Base-by-base conservation (phyloP, 2,113 vertebrate species). In the Cololabis saira region DNA sequence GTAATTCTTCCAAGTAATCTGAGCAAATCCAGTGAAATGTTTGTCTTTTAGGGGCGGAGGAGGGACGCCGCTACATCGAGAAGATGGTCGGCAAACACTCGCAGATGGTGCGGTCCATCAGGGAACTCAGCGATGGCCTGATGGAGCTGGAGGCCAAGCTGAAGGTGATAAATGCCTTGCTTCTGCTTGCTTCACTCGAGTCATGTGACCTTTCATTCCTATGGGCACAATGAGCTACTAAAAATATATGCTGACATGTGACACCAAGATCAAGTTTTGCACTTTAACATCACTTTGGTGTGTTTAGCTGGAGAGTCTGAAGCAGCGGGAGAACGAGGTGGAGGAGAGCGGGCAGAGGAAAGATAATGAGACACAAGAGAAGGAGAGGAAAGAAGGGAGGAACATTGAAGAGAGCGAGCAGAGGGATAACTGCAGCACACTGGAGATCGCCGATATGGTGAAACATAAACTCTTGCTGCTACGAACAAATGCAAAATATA, bases 31-130 rank as follows among this genome's bases (percentile, higher is more conserved):
- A 11, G 8, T 27, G 0, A 17, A 59, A 3, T 44, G 16, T 9
- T 54, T 43, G 5, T 69, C 41, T 61, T 43, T 33, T 48, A 98
- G 96, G 97, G 74, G 61, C 70, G 60, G 95, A 96, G 81, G 96
- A 98, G 85, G 95, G 96, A 17, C 92, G 81, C 59, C 94, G 95
- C 76, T 94, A 93, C 71, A 82, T 93, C 12, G 93, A 97, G 87
- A 96, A 94, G 92, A 94, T 83, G 1, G 37, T 92, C 47, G 78
- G 83, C 71, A 97, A 95, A 83, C 93, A 98, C 76, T 92, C 89
- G 44, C 95, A 96, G 70, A 88, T 96, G 37, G 86, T 96, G 59
- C 90, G 86, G 71, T 96, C 95, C 62, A 70, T 97, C 78, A 92
- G 92, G 80, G 89, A 94, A 62, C 87, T 98, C 69, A 95, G 94